These are phyloP conservation scores for Cerastis rubricosa DNA, from an alignment of 2,888 invertebrate genomes.

Conservation along the genomic window DNA sequence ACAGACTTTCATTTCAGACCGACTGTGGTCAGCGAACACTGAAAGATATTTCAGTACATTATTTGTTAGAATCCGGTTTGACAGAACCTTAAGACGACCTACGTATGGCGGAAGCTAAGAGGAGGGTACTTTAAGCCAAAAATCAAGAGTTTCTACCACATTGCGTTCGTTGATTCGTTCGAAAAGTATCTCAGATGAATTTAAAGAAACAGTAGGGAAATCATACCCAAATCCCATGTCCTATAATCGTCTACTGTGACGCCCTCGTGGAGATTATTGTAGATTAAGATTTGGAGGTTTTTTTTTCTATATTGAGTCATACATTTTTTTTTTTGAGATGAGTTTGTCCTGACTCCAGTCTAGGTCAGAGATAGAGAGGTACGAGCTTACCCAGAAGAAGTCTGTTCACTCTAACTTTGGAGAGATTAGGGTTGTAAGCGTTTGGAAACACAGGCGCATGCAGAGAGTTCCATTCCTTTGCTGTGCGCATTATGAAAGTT, in stretches of 20 bases:
- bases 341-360: no score
- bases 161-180: background rate
- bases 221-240: background rate
- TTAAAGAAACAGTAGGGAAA: constrained; percentile 4
- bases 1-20: background rate
- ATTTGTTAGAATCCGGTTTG: background rate
- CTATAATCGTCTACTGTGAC: background rate
- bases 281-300: background rate
- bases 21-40: background rate
- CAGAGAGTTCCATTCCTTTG: no score
- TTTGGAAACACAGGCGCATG: no score
- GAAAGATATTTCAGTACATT: background rate
- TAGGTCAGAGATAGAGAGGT: no score
- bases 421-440: no score
- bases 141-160: background rate
- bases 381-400: no score
- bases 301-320: background rate
- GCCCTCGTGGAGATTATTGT: background rate
- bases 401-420: no score
- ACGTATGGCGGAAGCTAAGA: background rate
- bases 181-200: background rate
- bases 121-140: background rate
- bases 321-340: background rate
- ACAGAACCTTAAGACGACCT: background rate
- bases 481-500: no score